phyloP scores from a whole-genome alignment of 2,113 vertebrate genomes.

The Hemibates koningsi region DNA sequence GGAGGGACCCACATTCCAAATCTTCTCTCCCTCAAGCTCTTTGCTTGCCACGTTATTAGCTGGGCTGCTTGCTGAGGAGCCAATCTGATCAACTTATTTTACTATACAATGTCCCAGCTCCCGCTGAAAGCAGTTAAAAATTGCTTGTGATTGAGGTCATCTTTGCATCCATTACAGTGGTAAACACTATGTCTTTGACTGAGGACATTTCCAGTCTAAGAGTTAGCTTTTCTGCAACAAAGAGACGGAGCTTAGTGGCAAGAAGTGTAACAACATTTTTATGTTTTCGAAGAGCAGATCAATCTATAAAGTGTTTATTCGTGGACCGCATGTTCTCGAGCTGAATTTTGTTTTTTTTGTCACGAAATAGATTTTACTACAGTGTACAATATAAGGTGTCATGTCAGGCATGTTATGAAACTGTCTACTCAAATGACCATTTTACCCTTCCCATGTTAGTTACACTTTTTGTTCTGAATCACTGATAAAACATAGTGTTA shows the following conservation, averaged over 20 bases:
- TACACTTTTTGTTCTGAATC: neutral
- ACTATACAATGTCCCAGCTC: constrained; percentile 62
- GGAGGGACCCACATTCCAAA: constrained; percentile 61
- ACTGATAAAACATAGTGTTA: neutral
- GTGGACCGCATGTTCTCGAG: neutral
- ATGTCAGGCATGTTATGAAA: neutral
- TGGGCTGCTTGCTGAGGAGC: constrained; percentile 67
- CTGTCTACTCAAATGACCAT: neutral
- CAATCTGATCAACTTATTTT: constrained; percentile 81
- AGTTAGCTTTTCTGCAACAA: constrained; percentile 58
- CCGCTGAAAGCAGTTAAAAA: constrained; percentile 72
- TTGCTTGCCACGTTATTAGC: constrained; percentile 81
- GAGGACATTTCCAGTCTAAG: constrained; percentile 65
- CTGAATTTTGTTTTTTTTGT: neutral
- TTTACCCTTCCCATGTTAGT: neutral
- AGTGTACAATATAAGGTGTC: neutral
- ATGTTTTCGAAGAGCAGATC: constrained; percentile 63
- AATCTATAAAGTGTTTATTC: constrained; percentile 63
- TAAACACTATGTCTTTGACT: constrained; percentile 77
- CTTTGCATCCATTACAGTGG: constrained; percentile 77
- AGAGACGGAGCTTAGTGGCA: constrained; percentile 67
- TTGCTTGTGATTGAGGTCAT: constrained; percentile 85
- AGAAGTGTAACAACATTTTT: constrained; percentile 73
- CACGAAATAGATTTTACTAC: constrained; percentile 1
- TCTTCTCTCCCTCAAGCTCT: constrained; percentile 72